phyloP scores from a whole-genome alignment of 2,888 invertebrate genomes.

The Caenorhabditis angaria region DNA sequence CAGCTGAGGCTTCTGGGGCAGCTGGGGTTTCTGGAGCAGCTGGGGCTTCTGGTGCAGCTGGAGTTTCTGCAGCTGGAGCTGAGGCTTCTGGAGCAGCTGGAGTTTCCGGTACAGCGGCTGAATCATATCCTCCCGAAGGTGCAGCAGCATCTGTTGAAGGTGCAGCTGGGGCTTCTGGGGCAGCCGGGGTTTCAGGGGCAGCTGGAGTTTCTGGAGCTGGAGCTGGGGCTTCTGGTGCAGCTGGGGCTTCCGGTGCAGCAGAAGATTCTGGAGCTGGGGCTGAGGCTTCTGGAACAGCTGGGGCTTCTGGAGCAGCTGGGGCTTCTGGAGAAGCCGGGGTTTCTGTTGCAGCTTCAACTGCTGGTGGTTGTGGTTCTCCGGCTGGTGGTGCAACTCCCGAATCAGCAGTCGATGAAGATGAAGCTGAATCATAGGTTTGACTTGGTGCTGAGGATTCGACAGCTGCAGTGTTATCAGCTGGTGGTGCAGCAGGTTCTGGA shows the following conservation, averaged over 20 bases:
- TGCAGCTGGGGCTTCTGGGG: slow-evolving; percentile 21
- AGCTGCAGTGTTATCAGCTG: slow-evolving; percentile 8
- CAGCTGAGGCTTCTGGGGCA: slow-evolving; percentile 5
- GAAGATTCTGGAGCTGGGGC: slow-evolving; percentile 11
- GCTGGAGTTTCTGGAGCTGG: slow-evolving; percentile 4
- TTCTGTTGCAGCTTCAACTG: slow-evolving; percentile 3
- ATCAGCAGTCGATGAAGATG: slow-evolving; percentile 8
- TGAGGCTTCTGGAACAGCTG: not conserved
- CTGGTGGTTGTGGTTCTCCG: slow-evolving; percentile 21
- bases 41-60: not conserved
- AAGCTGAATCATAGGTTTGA: slow-evolving; percentile 13
- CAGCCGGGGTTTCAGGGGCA: slow-evolving; percentile 2
- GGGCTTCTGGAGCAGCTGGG: not conserved
- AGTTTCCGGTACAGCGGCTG: not conserved
- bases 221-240: not conserved
- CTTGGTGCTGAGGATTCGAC: slow-evolving; percentile 1
- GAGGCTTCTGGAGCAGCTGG: not conserved
- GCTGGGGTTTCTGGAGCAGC: not conserved
- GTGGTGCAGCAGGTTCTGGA: slow-evolving; percentile 9
- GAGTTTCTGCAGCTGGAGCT: slow-evolving; percentile 9
- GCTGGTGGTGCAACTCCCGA: slow-evolving; percentile 9
- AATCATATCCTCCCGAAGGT: not conserved
- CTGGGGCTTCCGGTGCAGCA: not conserved
- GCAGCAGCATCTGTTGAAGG: slow-evolving; percentile 6
- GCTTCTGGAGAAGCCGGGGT: slow-evolving; percentile 5